Evolutionary conservation across 2,888 invertebrate genomes (phyloP), one percentile per base, ranked within the genome.

Genomic region (Machimus atricapillus): DNA sequence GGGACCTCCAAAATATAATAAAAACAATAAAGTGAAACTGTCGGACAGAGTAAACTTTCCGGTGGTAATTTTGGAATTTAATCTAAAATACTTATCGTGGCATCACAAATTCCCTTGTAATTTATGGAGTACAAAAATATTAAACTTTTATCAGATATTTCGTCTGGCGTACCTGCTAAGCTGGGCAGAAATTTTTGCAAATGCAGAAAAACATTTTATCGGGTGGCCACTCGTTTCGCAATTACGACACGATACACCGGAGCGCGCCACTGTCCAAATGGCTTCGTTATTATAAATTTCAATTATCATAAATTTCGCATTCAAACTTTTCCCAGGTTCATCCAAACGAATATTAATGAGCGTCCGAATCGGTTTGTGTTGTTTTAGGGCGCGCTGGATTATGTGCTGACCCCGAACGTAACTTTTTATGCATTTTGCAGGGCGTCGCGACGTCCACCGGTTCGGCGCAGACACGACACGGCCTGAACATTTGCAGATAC

Each of bases 231-330:
- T 85, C 73, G 27, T 85, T 73, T 40, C 34, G 74, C 85, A 85
- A 85, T 85, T 74, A 85, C 73, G 74, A 31, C 19, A 14, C 37
- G 82, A 79, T 79, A 79, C n/a, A 14, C n/a, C 43, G 12, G 73
- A 14, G 31, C 7, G 5, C 27, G 85, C 46, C n/a, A 31, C 14
- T 74, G 82, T 31, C 73, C 52, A 85, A 85, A 85, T 74, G 74
- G 85, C 52, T 85, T 74, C 85, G 85, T 83, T 87, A 78, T 87
- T 87, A 87, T 87, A 87, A 87, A 87, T 87, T 87, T 85, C 83
- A 87, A 87, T 87, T 87, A 87, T 87, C 87, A 87, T 87, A 87
- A 87, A 87, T 85, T 87, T 87, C 77, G 40, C 83, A 83, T 87
- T 87, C 87, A 85, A 87, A 14, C 56, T 87, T 87, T 79, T 85